A percentile compares a stretch with the other conserved stretches of the same genome.
Conservation (phyloP, 2,888 invertebrate genomes). For the Zootermopsis nevadensis region DNA sequence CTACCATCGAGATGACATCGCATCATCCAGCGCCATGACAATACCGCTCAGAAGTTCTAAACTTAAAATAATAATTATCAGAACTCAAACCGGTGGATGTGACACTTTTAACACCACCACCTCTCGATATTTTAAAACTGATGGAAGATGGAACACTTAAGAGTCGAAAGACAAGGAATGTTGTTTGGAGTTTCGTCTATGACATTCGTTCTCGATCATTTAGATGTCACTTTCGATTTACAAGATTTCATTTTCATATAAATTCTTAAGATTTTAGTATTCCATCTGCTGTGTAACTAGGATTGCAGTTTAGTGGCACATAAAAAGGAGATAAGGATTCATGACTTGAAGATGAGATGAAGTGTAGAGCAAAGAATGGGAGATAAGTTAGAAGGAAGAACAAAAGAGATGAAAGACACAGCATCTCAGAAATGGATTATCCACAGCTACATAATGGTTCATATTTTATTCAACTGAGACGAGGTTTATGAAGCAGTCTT, state of each 20-base stretch:
- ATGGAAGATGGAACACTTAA: not conserved
- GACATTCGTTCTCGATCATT: not conserved
- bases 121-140: not conserved
- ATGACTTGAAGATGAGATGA: no score
- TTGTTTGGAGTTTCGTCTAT: not conserved
- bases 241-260: not conserved
- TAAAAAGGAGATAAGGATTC: no score
- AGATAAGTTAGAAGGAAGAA: no score
- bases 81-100: not conserved
- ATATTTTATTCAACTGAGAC: not conserved
- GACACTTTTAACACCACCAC: not conserved
- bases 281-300: not conserved
- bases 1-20: not conserved
- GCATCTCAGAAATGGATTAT: not conserved
- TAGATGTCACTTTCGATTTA: not conserved
- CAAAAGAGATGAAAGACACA: no score
- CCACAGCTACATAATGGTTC: not conserved
- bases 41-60: not conserved
- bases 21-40: not conserved
- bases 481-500: not conserved
- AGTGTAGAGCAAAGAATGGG: no score
- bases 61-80: constrained; percentile 14
- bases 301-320: no score
- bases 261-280: not conserved
- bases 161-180: not conserved